A percentile compares a stretch with the other conserved stretches of the same genome.
phyloP scores from a whole-genome alignment of 1,140 invertebrate species.

The Trichoplusia ni region DNA sequence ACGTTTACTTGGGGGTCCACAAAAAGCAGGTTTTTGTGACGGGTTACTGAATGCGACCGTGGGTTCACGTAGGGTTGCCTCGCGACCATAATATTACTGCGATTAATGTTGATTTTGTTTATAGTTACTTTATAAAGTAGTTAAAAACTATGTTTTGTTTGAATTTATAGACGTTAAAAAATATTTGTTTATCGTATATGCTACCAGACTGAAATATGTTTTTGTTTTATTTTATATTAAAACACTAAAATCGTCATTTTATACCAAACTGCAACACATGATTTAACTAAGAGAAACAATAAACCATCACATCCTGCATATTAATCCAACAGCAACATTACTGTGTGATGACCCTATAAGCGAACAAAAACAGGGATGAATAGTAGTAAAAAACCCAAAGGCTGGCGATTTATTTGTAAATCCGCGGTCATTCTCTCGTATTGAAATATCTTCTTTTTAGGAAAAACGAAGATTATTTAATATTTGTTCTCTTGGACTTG shows the following conservation, averaged over 20 bases:
- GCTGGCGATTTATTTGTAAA: slow-evolving; percentile 24
- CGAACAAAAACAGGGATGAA: slow-evolving; percentile 6
- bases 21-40: slow-evolving; percentile 44
- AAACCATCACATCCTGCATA: too few relatives aligned
- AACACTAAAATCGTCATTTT: too few relatives aligned
- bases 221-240: too few relatives aligned
- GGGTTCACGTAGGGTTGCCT: slow-evolving; percentile 38
- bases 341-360: slow-evolving; percentile 7
- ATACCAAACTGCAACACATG: too few relatives aligned
- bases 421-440: background rate
- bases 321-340: too few relatives aligned
- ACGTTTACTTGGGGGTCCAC: slow-evolving; percentile 26
- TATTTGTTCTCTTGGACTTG: too few relatives aligned
- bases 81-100: too few relatives aligned
- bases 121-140: background rate
- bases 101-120: background rate
- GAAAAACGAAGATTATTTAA: too few relatives aligned
- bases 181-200: too few relatives aligned
- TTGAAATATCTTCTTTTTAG: background rate
- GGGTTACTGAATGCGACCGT: slow-evolving; percentile 30
- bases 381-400: slow-evolving; percentile 17
- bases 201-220: too few relatives aligned
- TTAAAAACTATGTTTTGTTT: background rate
- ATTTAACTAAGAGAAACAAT: too few relatives aligned
- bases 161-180: too few relatives aligned